A percentile compares a stretch with the other conserved stretches of the same genome.
Evolutionary conservation across 2,888 invertebrate genomes (phyloP).

Genomic region (Pseudolycoriella hygida): DNA sequence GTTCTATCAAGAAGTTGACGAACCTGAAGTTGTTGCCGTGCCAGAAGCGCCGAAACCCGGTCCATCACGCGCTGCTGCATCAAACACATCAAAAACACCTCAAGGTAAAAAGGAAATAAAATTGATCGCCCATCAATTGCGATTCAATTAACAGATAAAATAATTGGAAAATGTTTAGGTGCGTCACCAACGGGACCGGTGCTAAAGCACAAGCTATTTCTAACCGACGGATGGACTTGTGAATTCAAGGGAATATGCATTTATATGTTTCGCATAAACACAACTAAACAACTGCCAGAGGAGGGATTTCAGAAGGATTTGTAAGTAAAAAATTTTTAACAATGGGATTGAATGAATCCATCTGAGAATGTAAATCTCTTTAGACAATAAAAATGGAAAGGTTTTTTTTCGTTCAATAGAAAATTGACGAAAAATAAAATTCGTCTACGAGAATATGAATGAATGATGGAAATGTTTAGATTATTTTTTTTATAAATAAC

Average conservation of each 20-base stretch:
- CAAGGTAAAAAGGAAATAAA: constrained; percentile 25
- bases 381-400: not conserved
- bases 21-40: constrained; percentile 32
- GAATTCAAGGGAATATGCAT: constrained; percentile 68
- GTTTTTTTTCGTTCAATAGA: no score
- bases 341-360: no score
- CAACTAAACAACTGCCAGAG: constrained; percentile 69
- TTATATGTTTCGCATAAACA: constrained; percentile 71
- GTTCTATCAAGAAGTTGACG: constrained; percentile 78
- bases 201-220: constrained; percentile 57
- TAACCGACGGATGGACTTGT: constrained; percentile 71
- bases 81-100: constrained; percentile 27
- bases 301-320: constrained; percentile 82
- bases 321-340: constrained; percentile 27
- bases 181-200: constrained; percentile 23
- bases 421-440: no score
- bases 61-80: constrained; percentile 32
- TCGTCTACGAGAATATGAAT: no score
- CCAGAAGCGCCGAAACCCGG: constrained; percentile 30
- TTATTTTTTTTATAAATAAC: no score
- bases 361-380: not conserved
- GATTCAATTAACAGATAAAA: not conserved
- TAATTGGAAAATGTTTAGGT: constrained; percentile 13
- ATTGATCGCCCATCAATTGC: no score
- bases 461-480: no score